Evolutionary conservation across 2,113 vertebrate species (phyloP), one percentile per base, ranked within the genome.

Genomic region (Aptenodytes forsteri): DNA sequence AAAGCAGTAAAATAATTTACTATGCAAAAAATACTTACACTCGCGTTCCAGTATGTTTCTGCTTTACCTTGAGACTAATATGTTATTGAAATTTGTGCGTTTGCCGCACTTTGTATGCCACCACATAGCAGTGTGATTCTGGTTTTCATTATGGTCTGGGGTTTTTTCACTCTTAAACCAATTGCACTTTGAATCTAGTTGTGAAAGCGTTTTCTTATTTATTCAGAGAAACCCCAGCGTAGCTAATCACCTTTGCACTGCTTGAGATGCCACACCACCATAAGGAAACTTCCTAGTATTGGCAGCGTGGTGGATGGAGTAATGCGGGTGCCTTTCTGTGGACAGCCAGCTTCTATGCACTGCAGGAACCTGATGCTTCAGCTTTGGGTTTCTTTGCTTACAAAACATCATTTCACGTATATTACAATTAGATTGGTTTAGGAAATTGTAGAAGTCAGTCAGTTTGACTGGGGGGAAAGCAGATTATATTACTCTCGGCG

Each of bases 101-200:
- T 79, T 1, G 1, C 12, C 32, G 30, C 8, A 8, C 64, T 59
- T 38, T 0, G 0, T 64, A 30, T 0, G 0, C 23, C 9, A 38
- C n/a, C 54, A 61, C 29, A 7, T 25, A 83, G 19, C 47, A 70
- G 7, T 16, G 36, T 21, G 10, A 21, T 26, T 38, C 26, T 19
- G 47, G 9, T 32, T 87, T 86, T 21, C 8, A 0, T 66, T 84
- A 34, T 32, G 5, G 22, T 9, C 44, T 65, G n/a, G 4, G 1
- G 1, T 75, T 30, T n/a, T 86, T 87, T 34, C 15, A 50, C 27
- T 32, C 18, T 40, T 46, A 42, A 54, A 23, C 42, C 32, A 86
- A 10, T 19, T 55, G 32, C 17, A 29, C 52, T 64, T 96, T 81
- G 49, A 71, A 46, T 30, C 5, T 67, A 25, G 12, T 54, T 3